These are phyloP conservation scores for Laticauda laticaudata DNA, from an alignment of 2,113 vertebrate species.

Conservation along the genomic window DNA sequence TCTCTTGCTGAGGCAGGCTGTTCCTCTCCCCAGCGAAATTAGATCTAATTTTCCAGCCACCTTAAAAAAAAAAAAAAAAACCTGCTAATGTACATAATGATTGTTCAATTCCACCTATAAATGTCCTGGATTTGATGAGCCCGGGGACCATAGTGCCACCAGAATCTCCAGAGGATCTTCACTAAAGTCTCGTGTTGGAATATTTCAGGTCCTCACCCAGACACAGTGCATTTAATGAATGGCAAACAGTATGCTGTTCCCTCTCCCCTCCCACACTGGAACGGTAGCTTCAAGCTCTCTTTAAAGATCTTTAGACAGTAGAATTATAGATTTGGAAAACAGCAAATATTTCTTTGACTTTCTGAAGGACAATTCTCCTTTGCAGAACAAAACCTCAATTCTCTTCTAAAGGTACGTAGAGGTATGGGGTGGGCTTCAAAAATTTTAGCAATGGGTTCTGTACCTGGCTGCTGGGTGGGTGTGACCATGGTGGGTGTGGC, in stretches of 20 bases:
- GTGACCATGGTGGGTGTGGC: no score
- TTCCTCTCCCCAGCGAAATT: background rate
- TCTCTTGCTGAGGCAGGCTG: background rate
- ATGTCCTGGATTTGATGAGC: background rate
- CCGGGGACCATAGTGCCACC: background rate
- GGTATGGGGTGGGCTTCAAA: background rate
- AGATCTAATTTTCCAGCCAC: constrained; percentile 1
- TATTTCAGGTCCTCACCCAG: background rate
- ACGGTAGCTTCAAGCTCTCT: background rate
- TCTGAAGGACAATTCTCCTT: background rate
- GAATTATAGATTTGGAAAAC: background rate
- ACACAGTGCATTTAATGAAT: background rate
- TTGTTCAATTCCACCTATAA: constrained; percentile 6
- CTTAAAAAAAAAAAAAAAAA: background rate
- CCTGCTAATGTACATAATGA: constrained; percentile 8
- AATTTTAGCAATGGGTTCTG: no score
- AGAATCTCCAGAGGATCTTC: background rate
- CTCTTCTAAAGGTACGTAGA: constrained; percentile 17
- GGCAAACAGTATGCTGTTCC: background rate
- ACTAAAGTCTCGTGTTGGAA: background rate
- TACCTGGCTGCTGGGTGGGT: no score
- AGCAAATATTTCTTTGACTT: constrained; percentile 1
- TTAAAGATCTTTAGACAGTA: background rate
- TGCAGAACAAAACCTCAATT: background rate
- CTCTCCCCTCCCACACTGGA: background rate